Evolutionary conservation across 2,888 invertebrate species (phyloP).

Genomic region (Spilarctia lutea): DNA sequence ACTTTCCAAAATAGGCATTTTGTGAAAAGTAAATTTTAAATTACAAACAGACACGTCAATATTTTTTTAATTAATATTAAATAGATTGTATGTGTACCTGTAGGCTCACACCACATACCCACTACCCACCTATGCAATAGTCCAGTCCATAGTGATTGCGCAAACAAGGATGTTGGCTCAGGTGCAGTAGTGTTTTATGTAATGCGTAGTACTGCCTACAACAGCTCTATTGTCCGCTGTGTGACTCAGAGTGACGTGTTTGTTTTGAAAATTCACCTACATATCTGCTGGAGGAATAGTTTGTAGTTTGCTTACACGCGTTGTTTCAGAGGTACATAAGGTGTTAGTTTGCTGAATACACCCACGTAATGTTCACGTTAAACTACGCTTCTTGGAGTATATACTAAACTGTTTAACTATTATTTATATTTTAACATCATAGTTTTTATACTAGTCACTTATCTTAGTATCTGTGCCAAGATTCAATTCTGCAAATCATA

Average conservation of each 20-base stretch:
- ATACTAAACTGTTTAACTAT: not conserved
- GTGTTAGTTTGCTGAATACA: not conserved
- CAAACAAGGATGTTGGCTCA: conserved; percentile 78
- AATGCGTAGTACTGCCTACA: conserved; percentile 50
- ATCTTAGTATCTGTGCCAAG: no score
- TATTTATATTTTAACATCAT: no score
- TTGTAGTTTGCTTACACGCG: not conserved
- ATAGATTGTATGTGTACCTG: not conserved
- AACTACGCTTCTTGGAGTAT: not conserved
- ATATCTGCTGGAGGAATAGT: conserved; percentile 23
- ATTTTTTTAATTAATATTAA: no score
- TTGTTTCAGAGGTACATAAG: not conserved
- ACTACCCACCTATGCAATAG: not conserved
- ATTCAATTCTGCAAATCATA: not conserved
- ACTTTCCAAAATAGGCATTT: no score
- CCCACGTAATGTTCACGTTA: not conserved
- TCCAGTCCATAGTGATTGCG: conserved; percentile 62
- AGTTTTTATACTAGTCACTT: not conserved
- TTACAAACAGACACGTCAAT: no score
- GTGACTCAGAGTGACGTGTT: conserved; percentile 46
- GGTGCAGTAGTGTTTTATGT: conserved; percentile 65
- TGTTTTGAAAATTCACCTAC: conserved; percentile 42
- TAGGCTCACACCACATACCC: not conserved
- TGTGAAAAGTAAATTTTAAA: no score
- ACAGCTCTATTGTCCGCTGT: conserved; percentile 41